phyloP scores from a whole-genome alignment of 2,797 vertebrate species.

The Hylomyscus alleni region DNA sequence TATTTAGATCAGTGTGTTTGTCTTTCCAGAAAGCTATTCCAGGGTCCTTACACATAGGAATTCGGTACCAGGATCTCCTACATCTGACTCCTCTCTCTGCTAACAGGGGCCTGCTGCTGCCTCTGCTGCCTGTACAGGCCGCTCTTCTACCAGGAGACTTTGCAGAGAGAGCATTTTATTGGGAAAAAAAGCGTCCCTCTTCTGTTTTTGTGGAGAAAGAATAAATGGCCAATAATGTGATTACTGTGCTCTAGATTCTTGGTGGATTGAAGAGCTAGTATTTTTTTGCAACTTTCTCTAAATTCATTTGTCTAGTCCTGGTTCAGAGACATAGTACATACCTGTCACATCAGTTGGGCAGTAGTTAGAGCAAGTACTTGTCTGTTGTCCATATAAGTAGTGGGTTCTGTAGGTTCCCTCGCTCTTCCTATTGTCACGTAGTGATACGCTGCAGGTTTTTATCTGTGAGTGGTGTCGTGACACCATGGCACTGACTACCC shows the following conservation, averaged over 20 bases:
- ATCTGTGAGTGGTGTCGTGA: background rate
- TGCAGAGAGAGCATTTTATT: constrained; percentile 40
- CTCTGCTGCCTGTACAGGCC: background rate
- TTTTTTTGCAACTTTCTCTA: background rate
- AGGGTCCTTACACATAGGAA: background rate
- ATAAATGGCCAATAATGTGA: background rate
- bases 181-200: constrained; percentile 44
- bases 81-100: background rate
- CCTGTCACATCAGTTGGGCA: background rate
- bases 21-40: background rate
- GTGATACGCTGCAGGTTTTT: background rate
- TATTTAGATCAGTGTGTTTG: constrained; percentile 4
- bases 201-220: constrained; percentile 21
- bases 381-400: background rate
- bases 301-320: background rate
- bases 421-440: background rate
- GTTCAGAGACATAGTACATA: background rate
- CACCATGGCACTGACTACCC: background rate
- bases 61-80: background rate
- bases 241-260: constrained; percentile 18
- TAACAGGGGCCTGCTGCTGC: background rate
- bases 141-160: background rate
- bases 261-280: constrained; percentile 2
- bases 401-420: background rate
- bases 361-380: background rate